Evolutionary conservation across 2,113 vertebrate genomes (phyloP), one percentile per base, ranked within the genome.

Genomic region (Zosterops hypoxanthus): DNA sequence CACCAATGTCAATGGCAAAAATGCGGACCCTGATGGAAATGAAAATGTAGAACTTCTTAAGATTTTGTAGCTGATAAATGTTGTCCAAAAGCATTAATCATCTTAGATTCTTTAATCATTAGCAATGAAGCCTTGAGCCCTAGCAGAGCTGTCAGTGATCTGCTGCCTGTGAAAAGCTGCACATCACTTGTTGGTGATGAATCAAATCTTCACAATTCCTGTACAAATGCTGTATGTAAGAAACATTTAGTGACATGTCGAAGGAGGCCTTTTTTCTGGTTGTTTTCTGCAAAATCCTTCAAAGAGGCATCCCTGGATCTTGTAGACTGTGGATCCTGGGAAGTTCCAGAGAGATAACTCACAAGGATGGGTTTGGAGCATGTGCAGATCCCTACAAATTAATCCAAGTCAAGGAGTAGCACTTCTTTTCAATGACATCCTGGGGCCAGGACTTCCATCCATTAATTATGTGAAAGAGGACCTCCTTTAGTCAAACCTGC

Each of bases 401-500:
- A 65, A 49, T 17, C 1, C 1, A 5, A 96, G 78, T 87, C 75
- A 85, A 90, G 52, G 63, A 88, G 57, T 2, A 82, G 61, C 66
- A 42, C 47, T 90, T 87, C 39, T 90, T 90, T 87, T 76, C 95
- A 96, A 76, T 77, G 96, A 72, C 87, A 76, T 85, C 53, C 66
- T 64, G 41, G 34, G 92, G 70, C 84, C 78, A 96, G 61, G 84
- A 70, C 81, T 94, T 85, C 61, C 56, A 91, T 71, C 70, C 78
- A 82, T 95, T 94, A 93, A 95, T 96, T 78, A 76, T 82, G 41
- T 84, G 90, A 92, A 89, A 89, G 65, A 78, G 61, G 79, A 82
- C 90, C 79, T 94, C 57, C 63, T 90, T 76, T 89, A 60, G 84
- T 68, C 73, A 94, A 82, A 95, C 77, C 87, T 97, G 95, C 95